Percentiles rank a stretch among this genome's conserved stretches.
Conservation (phyloP, 2,888 invertebrate species). For the Morpho achilles region DNA sequence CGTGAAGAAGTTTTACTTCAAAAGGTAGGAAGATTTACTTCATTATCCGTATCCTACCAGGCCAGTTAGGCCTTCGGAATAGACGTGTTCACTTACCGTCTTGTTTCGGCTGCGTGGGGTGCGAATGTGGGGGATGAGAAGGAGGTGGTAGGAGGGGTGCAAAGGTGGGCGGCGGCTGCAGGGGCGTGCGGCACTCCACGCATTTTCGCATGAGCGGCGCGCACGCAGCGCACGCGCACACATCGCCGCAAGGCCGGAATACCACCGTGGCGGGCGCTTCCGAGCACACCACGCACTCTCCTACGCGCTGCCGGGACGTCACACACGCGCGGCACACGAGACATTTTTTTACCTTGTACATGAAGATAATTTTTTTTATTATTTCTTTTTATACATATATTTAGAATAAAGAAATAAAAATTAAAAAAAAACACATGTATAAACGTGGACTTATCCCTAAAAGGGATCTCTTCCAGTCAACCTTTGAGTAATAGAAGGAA, state of each 20-base stretch:
- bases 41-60: too few relatives aligned
- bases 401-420: too few relatives aligned
- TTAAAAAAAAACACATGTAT: too few relatives aligned
- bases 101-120: constrained; percentile 17
- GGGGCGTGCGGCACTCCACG: constrained; percentile 94
- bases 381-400: too few relatives aligned
- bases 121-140: constrained; percentile 23
- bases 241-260: constrained; percentile 97
- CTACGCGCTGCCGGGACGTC: constrained; percentile 88
- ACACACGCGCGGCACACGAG: constrained; percentile 94
- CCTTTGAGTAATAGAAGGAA: too few relatives aligned
- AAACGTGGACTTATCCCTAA: too few relatives aligned
- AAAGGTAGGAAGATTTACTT: too few relatives aligned
- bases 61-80: too few relatives aligned
- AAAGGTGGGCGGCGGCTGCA: constrained; percentile 49
- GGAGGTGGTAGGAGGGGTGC: constrained; percentile 13
- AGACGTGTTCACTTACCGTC: constrained; percentile 1
- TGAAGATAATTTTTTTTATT: too few relatives aligned
- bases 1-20: too few relatives aligned
- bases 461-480: too few relatives aligned
- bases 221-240: constrained; percentile 92
- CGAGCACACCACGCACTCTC: constrained; percentile 97
- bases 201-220: constrained; percentile 98
- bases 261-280: constrained; percentile 94
- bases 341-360: constrained; percentile 91